These are phyloP conservation scores for Martes martes DNA, from an alignment of 2,113 vertebrate species.

Conservation along the genomic window DNA sequence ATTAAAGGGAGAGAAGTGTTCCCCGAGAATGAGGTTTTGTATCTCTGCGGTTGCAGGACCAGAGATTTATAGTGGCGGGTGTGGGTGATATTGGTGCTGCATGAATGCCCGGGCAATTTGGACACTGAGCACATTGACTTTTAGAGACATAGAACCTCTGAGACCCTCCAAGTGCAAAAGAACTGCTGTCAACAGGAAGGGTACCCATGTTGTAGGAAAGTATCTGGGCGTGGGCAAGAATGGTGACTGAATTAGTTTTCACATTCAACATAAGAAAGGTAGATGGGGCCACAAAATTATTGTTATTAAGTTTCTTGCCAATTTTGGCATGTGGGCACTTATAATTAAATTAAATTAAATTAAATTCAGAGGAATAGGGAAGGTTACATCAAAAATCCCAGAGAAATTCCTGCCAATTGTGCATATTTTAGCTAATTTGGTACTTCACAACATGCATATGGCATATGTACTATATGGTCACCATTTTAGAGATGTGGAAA, in stretches of 20 bases:
- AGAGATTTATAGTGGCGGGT: neutral
- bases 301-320: neutral
- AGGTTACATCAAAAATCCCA: neutral
- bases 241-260: neutral
- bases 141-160: neutral
- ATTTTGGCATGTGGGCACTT: neutral
- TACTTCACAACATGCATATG: neutral
- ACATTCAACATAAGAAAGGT: neutral
- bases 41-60: neutral
- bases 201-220: neutral
- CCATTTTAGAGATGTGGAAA: neutral
- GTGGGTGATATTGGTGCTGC: fast-evolving
- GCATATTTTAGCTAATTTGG: neutral
- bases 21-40: neutral
- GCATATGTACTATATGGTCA: neutral
- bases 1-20: neutral
- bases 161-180: neutral
- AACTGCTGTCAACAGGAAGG: fast-evolving
- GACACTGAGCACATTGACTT: neutral
- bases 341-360: neutral
- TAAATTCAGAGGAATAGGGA: neutral
- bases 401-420: neutral
- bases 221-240: neutral
- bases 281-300: neutral
- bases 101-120: neutral